phyloP scores from a whole-genome alignment of 2,888 invertebrate genomes.

The Drosophila paramelanica region DNA sequence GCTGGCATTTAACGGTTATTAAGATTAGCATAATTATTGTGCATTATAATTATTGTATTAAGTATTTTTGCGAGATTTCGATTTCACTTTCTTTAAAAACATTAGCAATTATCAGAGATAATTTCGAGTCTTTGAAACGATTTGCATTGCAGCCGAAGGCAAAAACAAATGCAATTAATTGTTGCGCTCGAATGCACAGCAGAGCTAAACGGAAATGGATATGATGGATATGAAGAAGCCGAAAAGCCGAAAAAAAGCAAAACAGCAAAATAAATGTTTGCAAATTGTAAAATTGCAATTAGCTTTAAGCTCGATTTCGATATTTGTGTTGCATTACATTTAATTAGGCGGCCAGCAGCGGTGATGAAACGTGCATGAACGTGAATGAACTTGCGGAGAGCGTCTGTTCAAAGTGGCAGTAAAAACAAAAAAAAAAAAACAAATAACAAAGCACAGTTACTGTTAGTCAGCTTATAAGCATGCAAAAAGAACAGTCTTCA shows the following conservation, averaged over 20 bases:
- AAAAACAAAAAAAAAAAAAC: conserved; percentile 42
- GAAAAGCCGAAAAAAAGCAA: conserved; percentile 52
- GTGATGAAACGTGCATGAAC: conserved; percentile 62
- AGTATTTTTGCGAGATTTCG: conserved; percentile 42
- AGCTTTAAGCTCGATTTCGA: conserved; percentile 67
- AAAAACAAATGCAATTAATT: conserved; percentile 63
- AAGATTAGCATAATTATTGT: conserved; percentile 67
- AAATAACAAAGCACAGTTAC: conserved; percentile 46
- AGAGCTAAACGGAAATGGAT: conserved; percentile 69
- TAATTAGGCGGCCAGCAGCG: conserved; percentile 53
- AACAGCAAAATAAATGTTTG: conserved; percentile 28
- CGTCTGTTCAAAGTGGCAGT: conserved; percentile 29
- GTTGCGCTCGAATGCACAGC: conserved; percentile 71
- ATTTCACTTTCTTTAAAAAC: conserved; percentile 72
- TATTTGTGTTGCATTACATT: conserved; percentile 62
- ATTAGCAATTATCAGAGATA: conserved; percentile 59
- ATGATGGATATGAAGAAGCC: conserved; percentile 24
- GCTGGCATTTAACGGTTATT: conserved; percentile 52
- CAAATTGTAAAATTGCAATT: conserved; percentile 65
- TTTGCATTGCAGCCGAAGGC: conserved; percentile 60
- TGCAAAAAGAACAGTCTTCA: conserved; percentile 66
- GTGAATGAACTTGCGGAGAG: conserved; percentile 72
- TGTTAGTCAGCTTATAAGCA: conserved; percentile 45
- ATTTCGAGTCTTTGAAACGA: conserved; percentile 51
- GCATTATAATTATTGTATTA: conserved; percentile 52